Conservation (phyloP, 2,113 vertebrate genomes). For the Argyrosomus japonicus region DNA sequence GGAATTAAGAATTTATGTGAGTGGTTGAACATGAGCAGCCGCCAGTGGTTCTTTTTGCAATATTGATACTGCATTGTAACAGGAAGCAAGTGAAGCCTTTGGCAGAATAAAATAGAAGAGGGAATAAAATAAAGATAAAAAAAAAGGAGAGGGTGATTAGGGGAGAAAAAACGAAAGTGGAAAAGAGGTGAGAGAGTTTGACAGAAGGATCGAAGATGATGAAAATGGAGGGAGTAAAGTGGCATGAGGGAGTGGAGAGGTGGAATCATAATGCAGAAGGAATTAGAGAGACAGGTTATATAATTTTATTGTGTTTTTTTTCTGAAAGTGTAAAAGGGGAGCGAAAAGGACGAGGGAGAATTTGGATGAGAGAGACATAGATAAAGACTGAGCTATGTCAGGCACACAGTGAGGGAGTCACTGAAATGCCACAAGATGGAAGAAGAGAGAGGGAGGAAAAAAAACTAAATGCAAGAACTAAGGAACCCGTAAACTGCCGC, state of each 20-base stretch:
- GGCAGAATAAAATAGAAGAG: constrained; percentile 44
- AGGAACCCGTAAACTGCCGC: background rate
- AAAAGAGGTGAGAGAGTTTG: constrained; percentile 38
- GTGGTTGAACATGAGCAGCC: constrained; percentile 64
- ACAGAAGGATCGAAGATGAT: constrained; percentile 58
- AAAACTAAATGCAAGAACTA: constrained; percentile 10
- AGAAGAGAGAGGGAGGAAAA: background rate
- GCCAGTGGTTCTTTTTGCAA: constrained; percentile 65
- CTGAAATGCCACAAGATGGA: constrained; percentile 29
- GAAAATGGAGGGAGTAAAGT: constrained; percentile 49
- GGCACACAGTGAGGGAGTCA: constrained; percentile 25
- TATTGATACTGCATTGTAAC: constrained; percentile 74
- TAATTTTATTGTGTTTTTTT: constrained; percentile 55
- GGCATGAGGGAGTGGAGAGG: constrained; percentile 39
- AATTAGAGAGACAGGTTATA: constrained; percentile 62
- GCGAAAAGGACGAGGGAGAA: constrained; percentile 38
- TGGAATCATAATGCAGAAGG: constrained; percentile 52
- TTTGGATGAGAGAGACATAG: constrained; percentile 21
- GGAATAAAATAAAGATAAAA: constrained; percentile 50
- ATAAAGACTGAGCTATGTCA: constrained; percentile 48
- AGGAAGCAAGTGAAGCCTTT: constrained; percentile 53
- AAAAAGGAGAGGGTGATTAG: constrained; percentile 43
- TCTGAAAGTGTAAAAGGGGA: constrained; percentile 34
- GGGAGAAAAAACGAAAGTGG: constrained; percentile 6
- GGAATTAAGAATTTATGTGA: constrained; percentile 70